phyloP scores from a whole-genome alignment of 2,113 vertebrate genomes.

The Urocynchramus pylzowi region DNA sequence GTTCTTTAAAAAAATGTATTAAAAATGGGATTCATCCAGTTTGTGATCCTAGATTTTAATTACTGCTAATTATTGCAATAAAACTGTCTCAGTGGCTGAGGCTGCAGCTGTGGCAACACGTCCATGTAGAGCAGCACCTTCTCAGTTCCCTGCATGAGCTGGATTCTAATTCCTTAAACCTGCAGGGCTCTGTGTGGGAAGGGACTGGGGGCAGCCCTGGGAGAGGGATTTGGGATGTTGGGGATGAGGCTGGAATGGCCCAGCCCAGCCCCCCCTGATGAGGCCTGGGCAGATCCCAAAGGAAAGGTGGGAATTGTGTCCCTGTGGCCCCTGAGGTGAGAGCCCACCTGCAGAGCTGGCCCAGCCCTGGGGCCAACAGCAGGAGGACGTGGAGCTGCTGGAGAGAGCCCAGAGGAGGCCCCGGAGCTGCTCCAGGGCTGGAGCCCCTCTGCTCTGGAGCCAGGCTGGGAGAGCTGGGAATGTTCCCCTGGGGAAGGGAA shows the following conservation, averaged over 20 bases:
- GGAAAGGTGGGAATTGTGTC: too few species aligned
- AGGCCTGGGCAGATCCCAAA: too few species aligned
- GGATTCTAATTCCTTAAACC: not conserved
- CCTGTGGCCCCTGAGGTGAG: too few species aligned
- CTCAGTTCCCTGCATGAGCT: rapidly evolving
- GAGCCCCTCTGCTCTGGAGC: not conserved
- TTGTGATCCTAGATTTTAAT: not conserved
- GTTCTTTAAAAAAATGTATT: not conserved
- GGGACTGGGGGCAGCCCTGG: not conserved
- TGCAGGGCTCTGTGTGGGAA: not conserved
- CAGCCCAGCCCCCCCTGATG: too few species aligned
- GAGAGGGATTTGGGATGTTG: not conserved
- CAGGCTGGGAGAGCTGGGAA: not conserved
- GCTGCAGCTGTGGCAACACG: not conserved
- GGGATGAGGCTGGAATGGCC: not conserved
- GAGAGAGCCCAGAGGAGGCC: not conserved
- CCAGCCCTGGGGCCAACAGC: too few species aligned
- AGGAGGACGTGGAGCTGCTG: too few species aligned
- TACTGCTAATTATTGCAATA: not conserved
- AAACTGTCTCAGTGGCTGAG: not conserved
- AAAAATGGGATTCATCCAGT: rapidly evolving
- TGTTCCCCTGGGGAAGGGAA: not conserved
- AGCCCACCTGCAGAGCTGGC: too few species aligned
- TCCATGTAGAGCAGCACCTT: not conserved
- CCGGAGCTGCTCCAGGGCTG: not conserved